phyloP scores from a whole-genome alignment of 2,113 vertebrate species.

The Hemiscyllium ocellatum region DNA sequence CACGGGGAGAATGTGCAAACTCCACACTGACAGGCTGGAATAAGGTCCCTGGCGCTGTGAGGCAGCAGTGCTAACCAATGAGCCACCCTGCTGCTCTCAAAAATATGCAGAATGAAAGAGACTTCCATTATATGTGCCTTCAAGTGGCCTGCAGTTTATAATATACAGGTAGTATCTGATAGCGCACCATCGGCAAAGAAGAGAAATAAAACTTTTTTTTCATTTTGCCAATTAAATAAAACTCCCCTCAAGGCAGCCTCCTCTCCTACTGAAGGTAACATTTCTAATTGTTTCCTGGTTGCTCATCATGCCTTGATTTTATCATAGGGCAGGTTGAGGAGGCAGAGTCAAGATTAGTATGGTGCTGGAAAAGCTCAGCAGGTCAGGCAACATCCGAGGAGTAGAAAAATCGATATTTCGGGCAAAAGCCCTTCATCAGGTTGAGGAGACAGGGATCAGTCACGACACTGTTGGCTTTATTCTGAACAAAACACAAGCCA shows the following conservation, averaged over 20 bases:
- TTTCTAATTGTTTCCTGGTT: not conserved
- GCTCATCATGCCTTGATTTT: not conserved
- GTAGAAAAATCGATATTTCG: too few relatives aligned
- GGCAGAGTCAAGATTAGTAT: not conserved
- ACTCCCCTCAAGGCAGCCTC: too few relatives aligned
- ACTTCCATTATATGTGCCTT: not conserved
- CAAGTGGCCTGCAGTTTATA: not conserved
- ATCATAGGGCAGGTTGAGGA: not conserved
- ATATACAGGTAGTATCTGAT: not conserved
- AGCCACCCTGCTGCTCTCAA: too few relatives aligned
- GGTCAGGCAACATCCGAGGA: too few relatives aligned
- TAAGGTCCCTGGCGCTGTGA: too few relatives aligned
- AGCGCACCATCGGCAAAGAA: not conserved
- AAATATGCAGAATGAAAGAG: not conserved
- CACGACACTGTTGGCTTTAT: not conserved
- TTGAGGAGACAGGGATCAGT: not conserved
- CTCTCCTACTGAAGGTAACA: not conserved
- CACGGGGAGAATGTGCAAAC: too few relatives aligned
- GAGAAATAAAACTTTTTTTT: not conserved
- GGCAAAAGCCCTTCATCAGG: too few relatives aligned
- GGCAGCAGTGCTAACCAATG: too few relatives aligned
- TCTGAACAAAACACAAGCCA: too few relatives aligned
- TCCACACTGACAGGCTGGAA: too few relatives aligned
- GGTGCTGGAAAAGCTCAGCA: too few relatives aligned
- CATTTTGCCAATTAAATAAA: not conserved